These are phyloP conservation scores for Eira barbara DNA, from an alignment of 2,113 vertebrate species.

Conservation along the genomic window DNA sequence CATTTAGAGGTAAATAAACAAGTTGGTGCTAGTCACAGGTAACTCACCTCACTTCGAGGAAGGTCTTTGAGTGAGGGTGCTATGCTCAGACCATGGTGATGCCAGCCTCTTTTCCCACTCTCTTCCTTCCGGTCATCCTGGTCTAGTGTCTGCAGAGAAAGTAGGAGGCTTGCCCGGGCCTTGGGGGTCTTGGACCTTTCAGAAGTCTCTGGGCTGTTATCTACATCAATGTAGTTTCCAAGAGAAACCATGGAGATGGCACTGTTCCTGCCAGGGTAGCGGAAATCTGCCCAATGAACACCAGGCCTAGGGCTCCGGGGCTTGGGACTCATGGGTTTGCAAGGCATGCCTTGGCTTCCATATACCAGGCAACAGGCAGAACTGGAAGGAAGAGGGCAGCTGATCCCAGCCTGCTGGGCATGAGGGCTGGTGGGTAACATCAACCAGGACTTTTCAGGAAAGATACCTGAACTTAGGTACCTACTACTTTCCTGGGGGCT, in stretches of 20 bases:
- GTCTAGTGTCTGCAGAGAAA: slow-evolving; percentile 81
- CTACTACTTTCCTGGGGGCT: slow-evolving; percentile 57
- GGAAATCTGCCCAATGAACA: slow-evolving; percentile 76
- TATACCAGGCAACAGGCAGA: slow-evolving; percentile 68
- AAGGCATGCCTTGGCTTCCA: slow-evolving; percentile 80
- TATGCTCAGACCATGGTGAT: slow-evolving; percentile 80
- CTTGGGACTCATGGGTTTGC: slow-evolving; percentile 90
- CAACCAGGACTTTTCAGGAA: slow-evolving; percentile 74
- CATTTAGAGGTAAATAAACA: neutral
- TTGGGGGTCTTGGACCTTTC: slow-evolving; percentile 84
- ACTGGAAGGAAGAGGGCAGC: slow-evolving; percentile 63
- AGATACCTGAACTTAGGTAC: slow-evolving; percentile 58
- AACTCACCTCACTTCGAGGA: slow-evolving; percentile 86
- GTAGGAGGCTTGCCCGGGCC: slow-evolving; percentile 81
- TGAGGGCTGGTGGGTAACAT: slow-evolving; percentile 65
- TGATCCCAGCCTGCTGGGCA: slow-evolving; percentile 37
- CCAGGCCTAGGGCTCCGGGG: slow-evolving; percentile 83
- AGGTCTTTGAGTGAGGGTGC: slow-evolving; percentile 80
- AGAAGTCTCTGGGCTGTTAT: slow-evolving; percentile 78
- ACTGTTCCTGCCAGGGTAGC: slow-evolving; percentile 75
- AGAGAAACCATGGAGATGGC: slow-evolving; percentile 84
- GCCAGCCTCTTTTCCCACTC: slow-evolving; percentile 77
- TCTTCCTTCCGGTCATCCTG: slow-evolving; percentile 80
- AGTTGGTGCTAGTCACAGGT: neutral
- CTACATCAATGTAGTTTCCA: slow-evolving; percentile 78